These are phyloP conservation scores for Sphaerodactylus townsendi DNA, from an alignment of 2,113 vertebrate species.

Conservation along the genomic window DNA sequence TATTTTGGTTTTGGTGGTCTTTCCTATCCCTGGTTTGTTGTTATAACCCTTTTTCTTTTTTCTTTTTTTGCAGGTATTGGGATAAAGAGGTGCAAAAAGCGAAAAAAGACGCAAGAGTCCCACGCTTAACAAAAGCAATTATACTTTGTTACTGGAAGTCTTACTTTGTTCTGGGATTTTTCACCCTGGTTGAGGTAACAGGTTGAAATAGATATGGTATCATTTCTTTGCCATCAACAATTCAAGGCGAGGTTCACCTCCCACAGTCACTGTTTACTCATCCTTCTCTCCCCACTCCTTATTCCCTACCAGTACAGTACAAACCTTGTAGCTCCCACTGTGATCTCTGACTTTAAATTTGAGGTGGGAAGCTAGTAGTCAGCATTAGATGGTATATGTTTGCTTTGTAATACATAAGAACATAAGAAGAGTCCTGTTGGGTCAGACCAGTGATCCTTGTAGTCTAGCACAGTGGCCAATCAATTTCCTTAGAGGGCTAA, in stretches of 20 bases:
- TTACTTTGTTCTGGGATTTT: conserved; percentile 85
- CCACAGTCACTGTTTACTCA: too few species aligned
- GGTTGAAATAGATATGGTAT: not conserved
- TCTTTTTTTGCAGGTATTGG: conserved; percentile 81
- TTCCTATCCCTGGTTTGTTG: not conserved
- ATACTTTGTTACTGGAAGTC: conserved; percentile 90
- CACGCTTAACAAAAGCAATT: conserved; percentile 84
- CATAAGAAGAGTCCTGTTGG: not conserved
- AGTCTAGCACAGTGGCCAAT: too few species aligned
- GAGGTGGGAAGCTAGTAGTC: too few species aligned
- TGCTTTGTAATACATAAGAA: not conserved
- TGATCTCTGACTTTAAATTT: not conserved
- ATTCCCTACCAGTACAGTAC: not conserved
- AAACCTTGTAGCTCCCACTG: not conserved
- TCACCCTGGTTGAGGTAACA: conserved; percentile 88
- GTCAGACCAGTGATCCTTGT: too few species aligned
- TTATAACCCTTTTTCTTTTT: not conserved
- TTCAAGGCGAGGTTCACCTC: not conserved
- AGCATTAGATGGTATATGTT: not conserved
- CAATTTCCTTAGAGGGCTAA: too few species aligned
- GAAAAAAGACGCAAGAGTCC: conserved; percentile 76
- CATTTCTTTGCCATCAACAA: not conserved
- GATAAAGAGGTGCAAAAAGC: conserved; percentile 84
- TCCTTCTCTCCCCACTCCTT: too few species aligned
- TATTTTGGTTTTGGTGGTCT: not conserved